These are phyloP conservation scores for Furcifer pardalis DNA, from an alignment of 2,797 vertebrate genomes.

Conservation along the genomic window DNA sequence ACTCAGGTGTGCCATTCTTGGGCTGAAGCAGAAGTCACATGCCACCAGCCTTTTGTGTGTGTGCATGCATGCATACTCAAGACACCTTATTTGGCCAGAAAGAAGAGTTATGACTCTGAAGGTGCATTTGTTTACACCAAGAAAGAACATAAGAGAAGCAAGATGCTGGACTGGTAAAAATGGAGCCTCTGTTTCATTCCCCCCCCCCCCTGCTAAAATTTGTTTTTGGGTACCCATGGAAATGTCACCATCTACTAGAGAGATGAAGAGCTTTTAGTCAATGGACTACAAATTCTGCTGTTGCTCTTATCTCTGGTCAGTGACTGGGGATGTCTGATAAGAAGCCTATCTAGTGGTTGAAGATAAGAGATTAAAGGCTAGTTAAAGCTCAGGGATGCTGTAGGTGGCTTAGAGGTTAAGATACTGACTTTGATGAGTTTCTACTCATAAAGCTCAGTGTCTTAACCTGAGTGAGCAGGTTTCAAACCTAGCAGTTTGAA, in stretches of 20 bases:
- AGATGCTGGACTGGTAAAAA: not conserved
- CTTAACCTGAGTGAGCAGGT: too few relatives aligned
- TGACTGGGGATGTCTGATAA: too few relatives aligned
- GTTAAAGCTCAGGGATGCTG: too few relatives aligned
- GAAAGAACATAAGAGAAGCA: not conserved
- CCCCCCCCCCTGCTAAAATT: not conserved
- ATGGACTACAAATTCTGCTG: too few relatives aligned
- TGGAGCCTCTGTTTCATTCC: not conserved
- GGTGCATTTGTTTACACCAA: not conserved
- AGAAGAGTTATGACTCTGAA: not conserved
- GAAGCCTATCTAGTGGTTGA: too few relatives aligned
- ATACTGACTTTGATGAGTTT: too few relatives aligned
- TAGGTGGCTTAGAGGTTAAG: too few relatives aligned
- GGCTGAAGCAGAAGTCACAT: not conserved
- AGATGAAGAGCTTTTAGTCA: not conserved
- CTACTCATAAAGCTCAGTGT: too few relatives aligned
- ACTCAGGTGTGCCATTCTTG: not conserved
- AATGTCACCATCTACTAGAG: not conserved
- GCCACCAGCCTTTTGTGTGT: not conserved
- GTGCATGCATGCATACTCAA: not conserved
- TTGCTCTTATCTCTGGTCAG: too few relatives aligned
- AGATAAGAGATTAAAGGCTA: too few relatives aligned
- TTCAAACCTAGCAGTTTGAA: too few relatives aligned
- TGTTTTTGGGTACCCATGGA: not conserved
- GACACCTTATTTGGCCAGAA: not conserved